Base-by-base conservation (phyloP, 2,888 invertebrate species). In the Dromius quadrimaculatus region DNA sequence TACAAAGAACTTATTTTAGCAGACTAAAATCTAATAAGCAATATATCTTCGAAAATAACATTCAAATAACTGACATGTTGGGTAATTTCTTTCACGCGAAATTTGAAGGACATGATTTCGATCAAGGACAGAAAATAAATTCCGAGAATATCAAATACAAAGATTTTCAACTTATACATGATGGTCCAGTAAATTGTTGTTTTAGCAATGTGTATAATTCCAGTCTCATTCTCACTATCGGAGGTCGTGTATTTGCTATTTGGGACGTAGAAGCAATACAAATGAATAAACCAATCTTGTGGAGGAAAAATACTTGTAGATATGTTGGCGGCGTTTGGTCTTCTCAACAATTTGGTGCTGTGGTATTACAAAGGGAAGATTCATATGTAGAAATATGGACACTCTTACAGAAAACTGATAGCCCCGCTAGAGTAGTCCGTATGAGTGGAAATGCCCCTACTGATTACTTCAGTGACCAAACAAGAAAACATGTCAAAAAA, bases 341-440 rank as follows among this genome's bases (percentile, higher is more conserved):
- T 13, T 84, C 86, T n/a, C 86, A 87, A 38, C 86, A 91, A 61
- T 89, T 93, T 0, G 13, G 6, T 36, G 20, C 11, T 9, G 6
- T 59, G 1, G 36, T 59, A n/a, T 3, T 59, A 1, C 8, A n/a
- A 34, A 34, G 36, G 11, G 4, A 11, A 3, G 59, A 59, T 83
- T 94, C 71, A 90, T 90, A 85, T 69, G 83, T 93, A 9, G 94
- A 95, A 81, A 88, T 90, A 9, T 95, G 95, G 95, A 91, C 93
- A 82, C 82, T 95, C 68, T 81, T 91, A 70, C 82, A 88, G 47
- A 86, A 87, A 77, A 90, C 90, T 1, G 41, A 41, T 17, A 38
- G 11, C 1, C 41, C 57, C 2, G 22, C 17, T 5, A 20, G 20
- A 28, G 8, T 57, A 0, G 3, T 54, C 8, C 38, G 54, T 6